Base-by-base conservation (phyloP, 2,888 invertebrate genomes). In the Ceramica pisi region DNA sequence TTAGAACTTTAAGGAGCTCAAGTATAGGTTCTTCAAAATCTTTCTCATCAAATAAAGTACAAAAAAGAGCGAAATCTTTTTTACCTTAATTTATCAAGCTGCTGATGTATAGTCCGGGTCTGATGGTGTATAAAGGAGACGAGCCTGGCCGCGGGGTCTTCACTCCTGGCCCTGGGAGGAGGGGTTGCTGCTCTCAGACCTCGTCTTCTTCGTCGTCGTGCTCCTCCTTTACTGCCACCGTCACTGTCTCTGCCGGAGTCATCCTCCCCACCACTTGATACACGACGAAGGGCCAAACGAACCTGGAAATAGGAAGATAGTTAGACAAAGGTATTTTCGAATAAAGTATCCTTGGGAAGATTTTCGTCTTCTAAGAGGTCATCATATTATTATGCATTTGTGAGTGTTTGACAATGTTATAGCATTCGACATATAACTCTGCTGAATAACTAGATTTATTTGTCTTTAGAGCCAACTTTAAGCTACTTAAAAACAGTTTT, bases 241-340 rank as follows among this genome's bases (percentile, higher is more conserved):
- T 96, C 96, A 75, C 96, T 96, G 84, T 96, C 96, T 0, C 96
- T 88, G 1, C 96, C 96, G 0, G 96, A 96, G 78, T 96, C 96
- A 1, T 96, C 96, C 85, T 96, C 96, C 0, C 95, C 95, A 1
- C 95, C 95, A 71, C 95, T 95, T 48, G 96, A 96, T 26, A 94
- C 84, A 19, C 95, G 90, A n/a, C 96, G 92, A 16, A 96, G 93
- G 1, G 96, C 94, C 38, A 96, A 89, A 0, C 96, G 92, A 35
- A 96, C 96, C 96, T 96, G 83, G 1, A 53, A 51, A 1, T 1
- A 66, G 7, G 5, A 21, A 50, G 0, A 41, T 63, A 48, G 44
- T 57, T 16, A 50, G 10, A 23, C 2, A 16, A 3, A 26, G 7
- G 10, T 26, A 16, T 59, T 60, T 44, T 23, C 1, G 16, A 23